Base-by-base conservation (phyloP, 2,888 invertebrate genomes). In the Macrophya annulata region DNA sequence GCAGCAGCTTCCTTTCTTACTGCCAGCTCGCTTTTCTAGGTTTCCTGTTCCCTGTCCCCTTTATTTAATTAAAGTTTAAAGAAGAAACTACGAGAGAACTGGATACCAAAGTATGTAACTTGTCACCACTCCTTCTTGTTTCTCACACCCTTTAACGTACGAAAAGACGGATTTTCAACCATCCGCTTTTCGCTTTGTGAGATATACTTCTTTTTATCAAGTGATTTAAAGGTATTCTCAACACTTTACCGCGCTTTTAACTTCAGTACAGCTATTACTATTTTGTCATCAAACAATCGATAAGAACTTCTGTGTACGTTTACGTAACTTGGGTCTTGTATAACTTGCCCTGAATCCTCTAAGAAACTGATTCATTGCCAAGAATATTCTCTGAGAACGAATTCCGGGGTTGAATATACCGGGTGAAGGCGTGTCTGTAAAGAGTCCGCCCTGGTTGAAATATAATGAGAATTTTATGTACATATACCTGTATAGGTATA, bases 41-140 rank as follows among this genome's bases (percentile, higher is more conserved):
- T 68, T 68, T 45, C 83, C 40, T 65, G 43, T 43, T 71, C 72
- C 77, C 83, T 84, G 62, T 55, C 85, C 68, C 82, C 90, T 91
- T 91, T 91, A 92, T 92, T 91, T 90, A 92, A 92, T 92, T 91
- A 91, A 92, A 92, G 89, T 92, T 90, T 88, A 89, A 89, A 89
- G 89, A 90, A 91, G 83, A 83, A 83, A 68, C 83, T 83, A 65
- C 48, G 45, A 37, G 48, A 71, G 71, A 83, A 83, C 83, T 48
- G 51, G 90, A 90, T 90, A 90, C 90, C 90, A 87, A 90, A 89
- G 89, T 89, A 89, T 90, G 90, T 90, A 88, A 87, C 90, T 90
- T 89, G 90, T 91, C 90, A 91, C 89, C 90, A 68, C 83, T 83
- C 83, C 81, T 81, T 81, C 81, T 81, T 81, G 81, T 81, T 81